A percentile compares a stretch with the other conserved stretches of the same genome.
These are phyloP conservation scores for Vidua chalybeata DNA, from an alignment of 2,113 vertebrate species.

Conservation along the genomic window DNA sequence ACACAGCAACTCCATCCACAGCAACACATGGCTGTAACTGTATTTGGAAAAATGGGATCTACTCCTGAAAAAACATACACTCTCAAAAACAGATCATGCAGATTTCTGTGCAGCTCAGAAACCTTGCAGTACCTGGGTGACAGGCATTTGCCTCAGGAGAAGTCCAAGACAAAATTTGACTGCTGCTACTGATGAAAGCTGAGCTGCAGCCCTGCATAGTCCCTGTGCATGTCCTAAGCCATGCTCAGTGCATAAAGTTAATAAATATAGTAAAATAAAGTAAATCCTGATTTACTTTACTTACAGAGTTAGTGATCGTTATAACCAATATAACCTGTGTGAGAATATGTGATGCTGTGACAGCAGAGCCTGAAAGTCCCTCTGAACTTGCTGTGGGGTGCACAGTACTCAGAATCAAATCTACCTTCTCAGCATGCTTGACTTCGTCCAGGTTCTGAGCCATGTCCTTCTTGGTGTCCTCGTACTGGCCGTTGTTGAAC, in stretches of 20 bases:
- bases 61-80: not conserved
- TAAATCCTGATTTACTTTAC: not conserved
- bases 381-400: not conserved
- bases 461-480: constrained; percentile 81
- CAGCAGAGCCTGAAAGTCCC: not conserved
- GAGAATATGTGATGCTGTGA: not conserved
- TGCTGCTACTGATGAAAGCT: not conserved
- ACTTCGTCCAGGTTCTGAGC: constrained; percentile 79
- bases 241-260: not conserved
- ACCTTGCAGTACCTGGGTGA: not conserved
- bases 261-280: too few species aligned
- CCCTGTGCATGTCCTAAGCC: not conserved
- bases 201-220: not conserved
- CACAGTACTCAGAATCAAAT: not conserved
- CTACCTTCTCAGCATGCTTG: constrained; percentile 90
- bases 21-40: not conserved
- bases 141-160: not conserved
- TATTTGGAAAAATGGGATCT: not conserved
- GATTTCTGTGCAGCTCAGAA: not conserved
- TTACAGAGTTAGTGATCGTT: not conserved
- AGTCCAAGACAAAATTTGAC: not conserved
- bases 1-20: not conserved
- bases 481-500: constrained; percentile 93
- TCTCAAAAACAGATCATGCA: not conserved
- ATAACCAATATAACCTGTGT: not conserved